Evolutionary conservation across 2,888 invertebrate genomes (phyloP).

Genomic region (Spilarctia lutea): DNA sequence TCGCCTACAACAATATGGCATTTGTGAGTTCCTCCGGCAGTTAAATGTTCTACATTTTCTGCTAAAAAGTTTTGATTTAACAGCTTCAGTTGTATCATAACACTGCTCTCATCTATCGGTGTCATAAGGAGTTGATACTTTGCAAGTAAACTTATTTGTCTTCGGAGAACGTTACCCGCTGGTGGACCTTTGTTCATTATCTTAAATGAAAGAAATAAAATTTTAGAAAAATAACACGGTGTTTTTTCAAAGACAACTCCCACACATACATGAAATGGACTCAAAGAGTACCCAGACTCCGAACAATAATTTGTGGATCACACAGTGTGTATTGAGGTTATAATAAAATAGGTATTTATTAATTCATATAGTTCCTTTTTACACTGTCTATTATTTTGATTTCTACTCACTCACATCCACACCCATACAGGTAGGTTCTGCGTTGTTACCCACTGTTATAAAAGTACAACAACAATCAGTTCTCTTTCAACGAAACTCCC

Average conservation of each 20-base stretch:
- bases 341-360: background rate
- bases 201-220: conserved; percentile 64
- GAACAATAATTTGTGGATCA: too few species aligned
- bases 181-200: conserved; percentile 91
- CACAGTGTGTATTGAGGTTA: too few species aligned
- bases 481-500: too few species aligned
- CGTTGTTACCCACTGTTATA: too few species aligned
- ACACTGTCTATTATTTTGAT: background rate
- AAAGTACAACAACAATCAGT: too few species aligned
- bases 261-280: too few species aligned
- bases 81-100: conserved; percentile 69
- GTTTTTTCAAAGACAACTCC: too few species aligned
- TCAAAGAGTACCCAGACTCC: too few species aligned
- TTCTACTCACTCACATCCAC: too few species aligned
- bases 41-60: conserved; percentile 74
- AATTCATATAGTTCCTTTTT: background rate
- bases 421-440: too few species aligned
- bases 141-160: conserved; percentile 88
- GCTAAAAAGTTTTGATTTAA: conserved; percentile 78
- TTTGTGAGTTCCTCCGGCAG: conserved; percentile 83
- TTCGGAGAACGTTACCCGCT: conserved; percentile 89
- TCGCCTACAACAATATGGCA: conserved; percentile 89
- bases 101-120: conserved; percentile 65
- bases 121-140: conserved; percentile 84
- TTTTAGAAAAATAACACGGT: background rate